A percentile compares a stretch with the other conserved stretches of the same genome.
phyloP scores from a whole-genome alignment of 2,797 vertebrate genomes.

The Sebastiscus tertius region DNA sequence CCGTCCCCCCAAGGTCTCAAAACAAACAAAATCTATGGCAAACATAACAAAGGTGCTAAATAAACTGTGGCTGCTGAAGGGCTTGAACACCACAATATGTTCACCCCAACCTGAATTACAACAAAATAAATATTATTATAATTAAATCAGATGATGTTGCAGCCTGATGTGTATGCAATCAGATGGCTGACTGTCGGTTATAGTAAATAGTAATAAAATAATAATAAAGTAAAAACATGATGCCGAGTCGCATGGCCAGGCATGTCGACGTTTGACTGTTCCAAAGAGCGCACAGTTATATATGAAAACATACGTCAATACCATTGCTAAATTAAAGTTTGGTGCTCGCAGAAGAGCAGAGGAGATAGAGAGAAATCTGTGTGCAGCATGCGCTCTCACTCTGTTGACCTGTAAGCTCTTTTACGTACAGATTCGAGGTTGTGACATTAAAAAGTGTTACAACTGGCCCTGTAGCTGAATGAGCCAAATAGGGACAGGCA shows the following conservation, averaged over 20 bases:
- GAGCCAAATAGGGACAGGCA: neutral
- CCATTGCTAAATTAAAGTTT: neutral
- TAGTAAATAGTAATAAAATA: neutral
- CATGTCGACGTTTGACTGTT: neutral
- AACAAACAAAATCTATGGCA: neutral
- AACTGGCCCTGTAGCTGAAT: neutral
- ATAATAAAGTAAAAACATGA: neutral
- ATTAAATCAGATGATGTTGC: neutral
- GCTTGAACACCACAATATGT: neutral
- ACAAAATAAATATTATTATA: neutral
- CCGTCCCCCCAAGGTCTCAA: neutral
- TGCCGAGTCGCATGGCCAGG: neutral
- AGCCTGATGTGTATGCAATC: neutral
- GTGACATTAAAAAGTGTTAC: neutral
- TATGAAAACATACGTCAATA: neutral
- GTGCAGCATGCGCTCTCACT: neutral
- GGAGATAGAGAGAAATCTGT: neutral
- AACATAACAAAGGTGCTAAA: neutral
- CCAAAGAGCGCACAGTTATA: neutral
- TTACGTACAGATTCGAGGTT: neutral
- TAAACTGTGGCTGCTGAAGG: neutral
- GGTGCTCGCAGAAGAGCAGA: neutral
- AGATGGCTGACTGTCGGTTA: neutral
- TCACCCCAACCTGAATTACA: neutral
- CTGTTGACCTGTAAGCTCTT: neutral